These are phyloP conservation scores for Isurus oxyrinchus DNA, from an alignment of 2,113 vertebrate genomes.

Conservation along the genomic window DNA sequence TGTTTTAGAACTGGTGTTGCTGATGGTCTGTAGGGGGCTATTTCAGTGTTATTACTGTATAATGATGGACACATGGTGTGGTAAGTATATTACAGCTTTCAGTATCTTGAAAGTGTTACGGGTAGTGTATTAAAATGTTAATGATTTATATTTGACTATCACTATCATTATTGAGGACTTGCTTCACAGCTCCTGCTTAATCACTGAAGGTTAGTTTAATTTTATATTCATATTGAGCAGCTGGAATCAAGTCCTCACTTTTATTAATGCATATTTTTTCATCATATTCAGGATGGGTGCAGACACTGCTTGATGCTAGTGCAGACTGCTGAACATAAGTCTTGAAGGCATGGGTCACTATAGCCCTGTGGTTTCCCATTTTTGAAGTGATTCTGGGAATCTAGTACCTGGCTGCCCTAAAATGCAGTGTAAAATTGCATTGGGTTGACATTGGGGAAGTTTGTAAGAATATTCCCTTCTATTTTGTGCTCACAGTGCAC, in stretches of 20 bases:
- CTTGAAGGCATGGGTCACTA: neutral
- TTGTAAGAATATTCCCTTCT: neutral
- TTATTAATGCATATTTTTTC: neutral
- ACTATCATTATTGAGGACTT: neutral
- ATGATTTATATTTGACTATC: neutral
- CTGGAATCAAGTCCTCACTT: slow-evolving; percentile 8
- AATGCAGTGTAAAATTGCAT: neutral
- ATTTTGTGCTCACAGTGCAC: neutral
- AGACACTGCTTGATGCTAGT: neutral
- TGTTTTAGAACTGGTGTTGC: neutral
- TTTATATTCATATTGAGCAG: neutral
- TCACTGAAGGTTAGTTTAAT: neutral
- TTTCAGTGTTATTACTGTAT: neutral
- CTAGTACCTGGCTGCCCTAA: neutral
- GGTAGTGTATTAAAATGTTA: neutral
- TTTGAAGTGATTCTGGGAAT: neutral
- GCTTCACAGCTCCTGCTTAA: neutral
- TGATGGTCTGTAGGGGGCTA: neutral
- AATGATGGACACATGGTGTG: neutral
- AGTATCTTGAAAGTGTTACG: neutral
- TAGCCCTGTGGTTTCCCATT: neutral
- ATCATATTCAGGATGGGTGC: neutral
- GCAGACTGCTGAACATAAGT: neutral
- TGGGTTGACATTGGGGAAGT: neutral
- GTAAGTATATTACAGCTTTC: slow-evolving; percentile 19